Evolutionary conservation across 2,113 vertebrate species (phyloP).

Genomic region (Paramormyrops kingsleyae): DNA sequence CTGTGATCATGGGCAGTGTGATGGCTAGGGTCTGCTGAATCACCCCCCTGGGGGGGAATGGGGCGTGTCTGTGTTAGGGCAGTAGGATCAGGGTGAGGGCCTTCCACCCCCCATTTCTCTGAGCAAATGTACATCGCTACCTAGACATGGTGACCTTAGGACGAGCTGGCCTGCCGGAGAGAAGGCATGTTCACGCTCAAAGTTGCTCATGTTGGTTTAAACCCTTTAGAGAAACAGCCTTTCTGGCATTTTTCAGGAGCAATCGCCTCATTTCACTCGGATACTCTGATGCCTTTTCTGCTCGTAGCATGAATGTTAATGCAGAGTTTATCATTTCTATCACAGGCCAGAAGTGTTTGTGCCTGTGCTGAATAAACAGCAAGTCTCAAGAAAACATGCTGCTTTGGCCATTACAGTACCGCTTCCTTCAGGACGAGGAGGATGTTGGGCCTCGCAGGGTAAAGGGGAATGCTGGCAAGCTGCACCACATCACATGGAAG

Average conservation of each 20-base stretch:
- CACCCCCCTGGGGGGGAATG: neutral
- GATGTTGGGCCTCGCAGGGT: neutral
- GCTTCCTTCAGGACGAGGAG: neutral
- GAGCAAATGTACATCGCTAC: neutral
- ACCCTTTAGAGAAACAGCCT: neutral
- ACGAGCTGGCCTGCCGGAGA: neutral
- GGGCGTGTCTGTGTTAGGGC: neutral
- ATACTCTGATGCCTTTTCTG: neutral
- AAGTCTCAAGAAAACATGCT: neutral
- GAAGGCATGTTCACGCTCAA: neutral
- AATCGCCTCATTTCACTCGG: neutral
- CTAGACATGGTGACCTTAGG: neutral
- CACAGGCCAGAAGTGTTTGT: neutral
- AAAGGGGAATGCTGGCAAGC: neutral
- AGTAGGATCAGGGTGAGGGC: neutral
- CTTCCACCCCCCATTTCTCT: neutral
- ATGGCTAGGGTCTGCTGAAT: neutral
- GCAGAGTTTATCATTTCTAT: neutral
- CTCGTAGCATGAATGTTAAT: neutral
- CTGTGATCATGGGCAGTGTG: neutral
- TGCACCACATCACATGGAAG: neutral
- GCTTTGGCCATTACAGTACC: neutral
- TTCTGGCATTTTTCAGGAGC: neutral
- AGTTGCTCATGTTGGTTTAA: neutral
- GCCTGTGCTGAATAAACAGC: neutral